A percentile compares a stretch with the other conserved stretches of the same genome.
Evolutionary conservation across 2,888 invertebrate species (phyloP).

Genomic region (Rhaphigaster nebulosa): DNA sequence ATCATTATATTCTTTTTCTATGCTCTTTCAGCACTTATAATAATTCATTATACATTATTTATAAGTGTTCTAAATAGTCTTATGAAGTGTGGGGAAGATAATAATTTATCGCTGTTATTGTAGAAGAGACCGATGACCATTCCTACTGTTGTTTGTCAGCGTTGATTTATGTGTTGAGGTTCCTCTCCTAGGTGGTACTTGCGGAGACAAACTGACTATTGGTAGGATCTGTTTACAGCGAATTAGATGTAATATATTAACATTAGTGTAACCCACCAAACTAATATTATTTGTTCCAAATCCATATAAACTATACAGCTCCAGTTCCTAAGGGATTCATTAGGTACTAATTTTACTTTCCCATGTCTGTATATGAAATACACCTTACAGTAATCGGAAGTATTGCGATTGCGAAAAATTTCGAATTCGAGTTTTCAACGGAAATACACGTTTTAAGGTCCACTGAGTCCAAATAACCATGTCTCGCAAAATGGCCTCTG

Average conservation of each 20-base stretch:
- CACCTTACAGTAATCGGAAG: too few species aligned
- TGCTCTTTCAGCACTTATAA: neutral
- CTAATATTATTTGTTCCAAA: neutral
- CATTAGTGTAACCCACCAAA: neutral
- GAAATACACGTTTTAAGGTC: too few species aligned
- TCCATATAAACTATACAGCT: neutral
- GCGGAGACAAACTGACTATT: slow-evolving; percentile 12
- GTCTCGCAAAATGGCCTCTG: too few species aligned
- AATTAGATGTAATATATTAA: slow-evolving; percentile 23
- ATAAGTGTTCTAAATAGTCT: neutral
- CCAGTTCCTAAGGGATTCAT: too few species aligned
- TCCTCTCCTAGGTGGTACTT: neutral
- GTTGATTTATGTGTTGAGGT: slow-evolving; percentile 27
- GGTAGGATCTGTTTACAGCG: neutral
- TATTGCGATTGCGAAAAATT: too few species aligned
- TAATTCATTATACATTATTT: neutral
- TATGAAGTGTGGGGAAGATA: neutral
- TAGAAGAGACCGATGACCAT: slow-evolving; percentile 7
- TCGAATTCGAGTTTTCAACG: too few species aligned
- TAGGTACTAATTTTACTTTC: too few species aligned
- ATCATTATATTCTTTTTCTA: too few species aligned
- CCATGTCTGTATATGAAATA: too few species aligned
- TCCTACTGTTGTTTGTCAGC: neutral
- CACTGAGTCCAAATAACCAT: too few species aligned
- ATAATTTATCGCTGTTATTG: slow-evolving; percentile 20